Evolutionary conservation across 2,888 invertebrate species (phyloP), one percentile per base, ranked within the genome.

Genomic region (Euplagia quadripunctaria): DNA sequence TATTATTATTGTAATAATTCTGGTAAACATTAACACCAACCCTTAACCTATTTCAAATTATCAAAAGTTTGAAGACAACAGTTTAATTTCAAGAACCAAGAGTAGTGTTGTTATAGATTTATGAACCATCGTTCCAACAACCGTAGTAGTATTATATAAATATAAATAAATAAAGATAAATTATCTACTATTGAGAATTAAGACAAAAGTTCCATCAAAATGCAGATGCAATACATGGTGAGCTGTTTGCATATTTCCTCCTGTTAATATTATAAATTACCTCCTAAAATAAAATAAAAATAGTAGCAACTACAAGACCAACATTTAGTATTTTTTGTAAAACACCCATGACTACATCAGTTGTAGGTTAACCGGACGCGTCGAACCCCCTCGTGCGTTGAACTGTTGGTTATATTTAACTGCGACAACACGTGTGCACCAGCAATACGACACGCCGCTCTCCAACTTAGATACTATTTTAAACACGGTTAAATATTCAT

Each of bases 371-470:
- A 88, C 91, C 92, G 92, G 91, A 90, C 92, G 91, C 88, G 83
- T 81, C 86, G 87, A 86, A 87, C 90, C 90, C 91, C 92, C 89
- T 91, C 91, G 95, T 90, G 91, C 94, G 92, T 94, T 94, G 95
- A 95, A 95, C 95, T 86, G 90, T 87, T 88, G 88, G 93, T 94
- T 96, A 96, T 95, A 95, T 96, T 94, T 96, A 96, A 94, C 95
- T 92, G 85, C 91, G 88, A 89, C 93, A 92, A 92, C 95, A 94
- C 93, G 94, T 95, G 94, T 93, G 92, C 86, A 82, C 83, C 87
- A 85, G 87, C 87, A 89, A 84, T 86, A 88, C 89, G 87, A 89
- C 90, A 89, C 91, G 84, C 81, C 84, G 87, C 89, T 90, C 90
- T 90, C 90, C 88, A 90, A 89, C 91, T 86, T 89, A 76, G 89